phyloP scores from a whole-genome alignment of 2,797 vertebrate species.

The Neostethus bicornis region DNA sequence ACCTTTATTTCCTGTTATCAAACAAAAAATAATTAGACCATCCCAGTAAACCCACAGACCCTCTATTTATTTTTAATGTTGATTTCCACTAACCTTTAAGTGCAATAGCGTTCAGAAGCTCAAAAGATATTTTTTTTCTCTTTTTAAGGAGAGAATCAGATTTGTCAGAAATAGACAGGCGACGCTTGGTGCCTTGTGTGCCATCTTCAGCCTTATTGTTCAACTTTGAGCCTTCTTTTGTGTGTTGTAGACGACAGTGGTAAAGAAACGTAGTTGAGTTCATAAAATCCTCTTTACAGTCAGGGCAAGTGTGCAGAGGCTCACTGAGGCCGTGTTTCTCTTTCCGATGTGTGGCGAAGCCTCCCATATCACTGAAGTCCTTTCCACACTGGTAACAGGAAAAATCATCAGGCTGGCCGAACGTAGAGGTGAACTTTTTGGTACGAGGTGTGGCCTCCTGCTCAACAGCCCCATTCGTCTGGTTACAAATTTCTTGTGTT shows the following conservation, averaged over 20 bases:
- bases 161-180: slow-evolving; percentile 48
- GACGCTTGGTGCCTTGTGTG: slow-evolving; percentile 48
- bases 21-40: slow-evolving; percentile 17
- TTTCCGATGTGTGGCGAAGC: slow-evolving; percentile 81
- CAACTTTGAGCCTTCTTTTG: slow-evolving; percentile 11
- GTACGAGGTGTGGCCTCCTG: slow-evolving; percentile 2
- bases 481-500: slow-evolving; percentile 18
- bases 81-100: slow-evolving; percentile 51
- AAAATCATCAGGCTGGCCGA: slow-evolving; percentile 72
- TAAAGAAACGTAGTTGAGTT: slow-evolving; percentile 93
- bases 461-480: slow-evolving; percentile 25
- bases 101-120: slow-evolving; percentile 42
- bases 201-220: slow-evolving; percentile 33
- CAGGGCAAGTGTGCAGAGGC: slow-evolving; percentile 82
- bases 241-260: slow-evolving; percentile 84
- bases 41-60: neutral
- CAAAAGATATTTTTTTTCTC: slow-evolving; percentile 56
- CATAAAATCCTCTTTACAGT: slow-evolving; percentile 85
- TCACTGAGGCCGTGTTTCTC: slow-evolving; percentile 79
- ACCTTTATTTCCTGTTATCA: slow-evolving; percentile 48
- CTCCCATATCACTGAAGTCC: slow-evolving; percentile 75
- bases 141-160: slow-evolving; percentile 54
- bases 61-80: neutral
- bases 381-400: slow-evolving; percentile 86
- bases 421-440: slow-evolving; percentile 2